Percentiles rank a stretch among this genome's conserved stretches.
These are phyloP conservation scores for Melieria omissa DNA, from an alignment of 2,888 invertebrate genomes.

Conservation along the genomic window DNA sequence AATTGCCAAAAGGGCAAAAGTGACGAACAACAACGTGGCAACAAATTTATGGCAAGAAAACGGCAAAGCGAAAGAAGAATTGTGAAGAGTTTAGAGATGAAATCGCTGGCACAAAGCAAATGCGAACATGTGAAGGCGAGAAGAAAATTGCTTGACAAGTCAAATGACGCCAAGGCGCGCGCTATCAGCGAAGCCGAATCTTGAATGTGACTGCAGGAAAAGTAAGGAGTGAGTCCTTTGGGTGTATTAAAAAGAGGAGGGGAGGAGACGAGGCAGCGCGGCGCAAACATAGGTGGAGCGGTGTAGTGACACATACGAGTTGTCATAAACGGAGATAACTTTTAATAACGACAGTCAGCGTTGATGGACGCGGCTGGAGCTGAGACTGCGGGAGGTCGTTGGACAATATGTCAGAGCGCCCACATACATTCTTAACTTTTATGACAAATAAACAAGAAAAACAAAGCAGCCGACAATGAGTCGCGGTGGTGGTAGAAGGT, in stretches of 20 bases:
- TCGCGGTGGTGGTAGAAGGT: slow-evolving; percentile 2
- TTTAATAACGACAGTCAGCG: slow-evolving; percentile 21
- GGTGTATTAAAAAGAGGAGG: slow-evolving; percentile 12
- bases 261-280: neutral
- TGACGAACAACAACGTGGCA: no score
- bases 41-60: neutral
- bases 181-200: slow-evolving; percentile 8
- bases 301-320: slow-evolving; percentile 12
- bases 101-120: neutral
- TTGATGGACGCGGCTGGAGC: neutral
- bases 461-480: neutral
- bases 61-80: neutral
- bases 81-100: neutral
- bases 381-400: slow-evolving; percentile 1
- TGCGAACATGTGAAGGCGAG: neutral
- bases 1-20: no score
- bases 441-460: slow-evolving; percentile 24
- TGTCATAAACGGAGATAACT: slow-evolving; percentile 27
- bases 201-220: slow-evolving; percentile 8
- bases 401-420: slow-evolving; percentile 26
- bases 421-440: slow-evolving; percentile 29
- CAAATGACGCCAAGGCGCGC: neutral
- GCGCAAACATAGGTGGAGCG: neutral
- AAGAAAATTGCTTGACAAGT: slow-evolving; percentile 15
- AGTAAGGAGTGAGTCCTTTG: slow-evolving; percentile 7